Conservation (phyloP, 2,113 vertebrate species). For the Dinomys branickii region DNA sequence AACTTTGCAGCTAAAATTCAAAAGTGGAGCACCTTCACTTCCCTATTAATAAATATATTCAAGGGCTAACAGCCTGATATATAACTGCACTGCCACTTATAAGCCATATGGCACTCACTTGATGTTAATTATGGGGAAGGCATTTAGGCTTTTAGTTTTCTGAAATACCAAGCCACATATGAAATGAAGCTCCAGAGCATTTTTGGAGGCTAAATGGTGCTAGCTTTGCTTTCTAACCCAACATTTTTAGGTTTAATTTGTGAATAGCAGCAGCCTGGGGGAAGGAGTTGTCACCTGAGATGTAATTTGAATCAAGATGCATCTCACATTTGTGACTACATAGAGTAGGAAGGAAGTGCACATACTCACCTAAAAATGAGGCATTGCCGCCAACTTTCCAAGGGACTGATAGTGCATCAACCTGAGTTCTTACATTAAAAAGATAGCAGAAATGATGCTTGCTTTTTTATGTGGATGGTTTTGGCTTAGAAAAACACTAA, state of each 20-base stretch:
- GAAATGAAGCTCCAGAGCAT: neutral
- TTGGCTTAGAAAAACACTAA: neutral
- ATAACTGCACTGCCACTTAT: constrained; percentile 43
- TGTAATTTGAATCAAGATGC: neutral
- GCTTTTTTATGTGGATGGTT: neutral
- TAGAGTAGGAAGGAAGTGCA: neutral
- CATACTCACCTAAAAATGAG: neutral
- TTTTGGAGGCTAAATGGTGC: neutral
- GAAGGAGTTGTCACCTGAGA: neutral
- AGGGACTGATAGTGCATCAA: neutral
- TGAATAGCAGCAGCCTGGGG: neutral
- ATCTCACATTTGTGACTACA: neutral
- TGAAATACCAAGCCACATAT: neutral
- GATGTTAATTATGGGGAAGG: constrained; percentile 63
- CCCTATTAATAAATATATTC: constrained; percentile 63
- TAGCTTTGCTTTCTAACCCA: neutral
- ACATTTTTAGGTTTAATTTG: neutral
- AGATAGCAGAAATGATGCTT: neutral
- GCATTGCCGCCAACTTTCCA: neutral
- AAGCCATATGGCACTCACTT: constrained; percentile 57
- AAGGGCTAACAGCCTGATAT: constrained; percentile 54
- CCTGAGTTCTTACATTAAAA: neutral
- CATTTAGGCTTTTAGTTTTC: constrained; percentile 28
- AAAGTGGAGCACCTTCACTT: neutral
- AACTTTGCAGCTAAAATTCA: neutral